A percentile compares a stretch with the other conserved stretches of the same genome.
Evolutionary conservation across 2,113 vertebrate species (phyloP).

Genomic region (Eira barbara): DNA sequence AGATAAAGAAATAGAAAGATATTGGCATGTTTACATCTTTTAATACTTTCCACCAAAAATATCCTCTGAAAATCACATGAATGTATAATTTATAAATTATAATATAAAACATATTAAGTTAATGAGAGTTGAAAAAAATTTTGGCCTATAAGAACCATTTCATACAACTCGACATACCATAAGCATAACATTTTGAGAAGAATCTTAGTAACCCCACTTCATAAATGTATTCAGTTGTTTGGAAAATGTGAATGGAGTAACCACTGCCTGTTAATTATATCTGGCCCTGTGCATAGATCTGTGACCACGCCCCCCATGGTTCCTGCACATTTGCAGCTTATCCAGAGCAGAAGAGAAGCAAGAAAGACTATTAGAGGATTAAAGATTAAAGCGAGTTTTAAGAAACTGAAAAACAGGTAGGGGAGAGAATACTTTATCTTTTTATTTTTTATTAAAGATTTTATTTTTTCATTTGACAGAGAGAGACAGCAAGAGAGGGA

Average conservation of each 20-base stretch:
- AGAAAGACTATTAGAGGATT: neutral
- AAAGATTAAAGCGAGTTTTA: neutral
- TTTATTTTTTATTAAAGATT: no score
- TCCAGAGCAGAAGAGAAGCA: neutral
- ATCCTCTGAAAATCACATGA: neutral
- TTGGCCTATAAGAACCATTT: neutral
- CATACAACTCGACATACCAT: neutral
- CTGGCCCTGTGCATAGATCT: neutral
- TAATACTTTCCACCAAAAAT: neutral
- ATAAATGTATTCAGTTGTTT: neutral
- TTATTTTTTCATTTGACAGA: no score
- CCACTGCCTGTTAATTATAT: neutral
- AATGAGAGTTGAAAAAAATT: neutral
- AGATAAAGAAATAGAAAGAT: neutral
- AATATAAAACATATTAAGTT: neutral
- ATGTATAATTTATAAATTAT: neutral
- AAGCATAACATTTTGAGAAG: neutral
- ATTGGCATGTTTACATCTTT: neutral
- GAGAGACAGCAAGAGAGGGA: no score
- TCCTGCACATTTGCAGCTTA: neutral
- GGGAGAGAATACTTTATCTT: neutral
- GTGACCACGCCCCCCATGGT: rapidly evolving
- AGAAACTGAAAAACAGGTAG: neutral
- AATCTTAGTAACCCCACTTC: neutral
- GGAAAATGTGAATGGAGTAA: neutral